Conservation (phyloP, 2,113 vertebrate species). For the Microtus richardsoni region DNA sequence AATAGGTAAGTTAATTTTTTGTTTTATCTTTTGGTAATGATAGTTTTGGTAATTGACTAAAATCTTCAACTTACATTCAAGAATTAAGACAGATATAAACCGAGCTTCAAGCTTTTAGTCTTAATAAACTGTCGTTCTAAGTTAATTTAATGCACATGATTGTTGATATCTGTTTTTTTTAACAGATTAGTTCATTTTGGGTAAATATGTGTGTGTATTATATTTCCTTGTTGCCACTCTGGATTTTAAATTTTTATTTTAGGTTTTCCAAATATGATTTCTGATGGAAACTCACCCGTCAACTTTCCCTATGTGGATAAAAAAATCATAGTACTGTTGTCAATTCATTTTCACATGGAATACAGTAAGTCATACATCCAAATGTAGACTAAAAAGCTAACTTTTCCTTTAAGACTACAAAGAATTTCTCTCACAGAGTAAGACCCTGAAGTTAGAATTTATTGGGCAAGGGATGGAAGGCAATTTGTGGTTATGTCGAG, state of each 20-base stretch:
- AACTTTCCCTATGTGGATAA: not conserved
- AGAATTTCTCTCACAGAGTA: slow-evolving; percentile 70
- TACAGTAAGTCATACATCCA: slow-evolving; percentile 30
- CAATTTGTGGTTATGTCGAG: slow-evolving; percentile 57
- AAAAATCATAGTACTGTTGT: not conserved
- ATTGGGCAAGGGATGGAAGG: slow-evolving; percentile 53
- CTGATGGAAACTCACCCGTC: not conserved
- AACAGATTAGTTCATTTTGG: not conserved
- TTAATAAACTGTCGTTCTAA: slow-evolving; percentile 20
- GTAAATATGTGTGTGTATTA: not conserved
- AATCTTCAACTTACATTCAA: not conserved
- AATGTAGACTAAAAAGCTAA: not conserved
- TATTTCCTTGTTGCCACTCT: slow-evolving; percentile 39
- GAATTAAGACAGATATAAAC: not conserved
- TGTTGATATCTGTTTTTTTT: slow-evolving; percentile 28
- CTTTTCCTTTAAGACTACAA: not conserved
- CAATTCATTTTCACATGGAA: not conserved
- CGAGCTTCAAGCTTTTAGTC: not conserved
- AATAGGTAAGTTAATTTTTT: slow-evolving; percentile 16
- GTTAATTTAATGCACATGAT: not conserved
- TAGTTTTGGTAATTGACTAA: not conserved
- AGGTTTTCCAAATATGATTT: slow-evolving; percentile 45
- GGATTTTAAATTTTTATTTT: slow-evolving; percentile 15
- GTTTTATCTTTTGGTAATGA: not conserved
- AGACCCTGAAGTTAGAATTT: slow-evolving; percentile 67